Conservation (phyloP, 1,140 invertebrate species). For the Drosophila lacertosa region DNA sequence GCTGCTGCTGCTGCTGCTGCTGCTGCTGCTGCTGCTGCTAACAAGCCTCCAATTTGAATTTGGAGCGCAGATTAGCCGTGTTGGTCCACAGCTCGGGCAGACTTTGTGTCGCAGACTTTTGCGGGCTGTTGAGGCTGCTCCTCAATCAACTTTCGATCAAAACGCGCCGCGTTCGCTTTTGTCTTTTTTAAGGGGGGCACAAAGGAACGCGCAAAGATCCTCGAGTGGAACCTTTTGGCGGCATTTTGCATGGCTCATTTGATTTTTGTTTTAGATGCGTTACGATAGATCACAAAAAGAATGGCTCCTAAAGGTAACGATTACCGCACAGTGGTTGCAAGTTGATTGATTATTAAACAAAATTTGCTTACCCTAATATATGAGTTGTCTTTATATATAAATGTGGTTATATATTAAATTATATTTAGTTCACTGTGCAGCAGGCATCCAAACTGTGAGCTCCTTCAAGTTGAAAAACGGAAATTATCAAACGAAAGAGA, state of each 20-base stretch:
- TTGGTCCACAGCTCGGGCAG: conserved; percentile 50
- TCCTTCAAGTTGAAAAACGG: conserved; percentile 76
- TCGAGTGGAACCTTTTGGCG: conserved; percentile 64
- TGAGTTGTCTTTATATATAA: too few relatives aligned
- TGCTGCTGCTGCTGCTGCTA: conserved; percentile 45
- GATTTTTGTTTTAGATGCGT: conserved; percentile 73
- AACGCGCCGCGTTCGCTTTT: conserved; percentile 72
- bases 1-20: not conserved
- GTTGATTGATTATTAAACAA: not conserved
- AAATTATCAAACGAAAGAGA: conserved; percentile 80
- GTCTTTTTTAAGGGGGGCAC: conserved; percentile 50
- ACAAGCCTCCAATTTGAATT: conserved; percentile 50
- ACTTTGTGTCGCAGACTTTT: conserved; percentile 73
- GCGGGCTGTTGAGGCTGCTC: conserved; percentile 15
- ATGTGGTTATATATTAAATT: too few relatives aligned
- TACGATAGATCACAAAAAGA: conserved; percentile 67
- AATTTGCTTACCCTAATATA: too few relatives aligned
- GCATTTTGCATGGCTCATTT: conserved; percentile 80
- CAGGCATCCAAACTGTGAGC: conserved; percentile 37
- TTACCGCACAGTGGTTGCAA: conserved; percentile 42
- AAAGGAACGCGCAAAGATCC: conserved; percentile 37
- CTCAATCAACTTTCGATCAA: conserved; percentile 80
- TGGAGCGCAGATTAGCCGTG: conserved; percentile 66
- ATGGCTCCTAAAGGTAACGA: conserved; percentile 14
- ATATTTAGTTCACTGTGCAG: conserved; percentile 33